Conservation (phyloP, 1,140 invertebrate species). For the Pseudoatta argentina region DNA sequence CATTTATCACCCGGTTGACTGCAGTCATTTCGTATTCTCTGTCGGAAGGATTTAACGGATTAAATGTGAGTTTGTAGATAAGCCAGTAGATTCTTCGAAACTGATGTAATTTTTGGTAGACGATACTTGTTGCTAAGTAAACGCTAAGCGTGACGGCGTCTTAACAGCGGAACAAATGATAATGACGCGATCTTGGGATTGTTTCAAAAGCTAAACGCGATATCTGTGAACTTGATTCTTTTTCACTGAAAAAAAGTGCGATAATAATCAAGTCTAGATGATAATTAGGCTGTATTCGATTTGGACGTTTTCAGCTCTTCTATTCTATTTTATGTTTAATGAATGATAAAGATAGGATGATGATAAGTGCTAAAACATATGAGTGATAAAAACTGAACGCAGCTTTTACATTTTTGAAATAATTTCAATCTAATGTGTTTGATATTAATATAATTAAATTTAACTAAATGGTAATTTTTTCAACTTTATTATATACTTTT, state of each 20-base stretch:
- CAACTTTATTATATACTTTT: too few species aligned
- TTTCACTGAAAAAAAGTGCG: neutral
- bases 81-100: neutral
- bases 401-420: too few species aligned
- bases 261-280: too few species aligned
- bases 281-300: too few species aligned
- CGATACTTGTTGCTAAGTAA: neutral
- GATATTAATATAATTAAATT: too few species aligned
- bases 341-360: too few species aligned
- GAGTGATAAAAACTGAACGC: too few species aligned
- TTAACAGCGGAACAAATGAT: slow-evolving; percentile 59
- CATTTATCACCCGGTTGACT: neutral
- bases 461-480: too few species aligned
- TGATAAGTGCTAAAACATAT: too few species aligned
- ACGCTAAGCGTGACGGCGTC: neutral
- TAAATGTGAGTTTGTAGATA: slow-evolving; percentile 1
- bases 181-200: slow-evolving; percentile 73
- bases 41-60: slow-evolving; percentile 1
- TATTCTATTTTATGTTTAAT: too few species aligned
- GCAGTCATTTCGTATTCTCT: neutral
- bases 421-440: too few species aligned
- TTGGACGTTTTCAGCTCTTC: too few species aligned
- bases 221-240: slow-evolving; percentile 77
- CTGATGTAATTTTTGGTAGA: neutral
- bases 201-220: slow-evolving; percentile 78